Evolutionary conservation across 2,888 invertebrate species (phyloP).

Genomic region (Carpatolechia fugitivella): DNA sequence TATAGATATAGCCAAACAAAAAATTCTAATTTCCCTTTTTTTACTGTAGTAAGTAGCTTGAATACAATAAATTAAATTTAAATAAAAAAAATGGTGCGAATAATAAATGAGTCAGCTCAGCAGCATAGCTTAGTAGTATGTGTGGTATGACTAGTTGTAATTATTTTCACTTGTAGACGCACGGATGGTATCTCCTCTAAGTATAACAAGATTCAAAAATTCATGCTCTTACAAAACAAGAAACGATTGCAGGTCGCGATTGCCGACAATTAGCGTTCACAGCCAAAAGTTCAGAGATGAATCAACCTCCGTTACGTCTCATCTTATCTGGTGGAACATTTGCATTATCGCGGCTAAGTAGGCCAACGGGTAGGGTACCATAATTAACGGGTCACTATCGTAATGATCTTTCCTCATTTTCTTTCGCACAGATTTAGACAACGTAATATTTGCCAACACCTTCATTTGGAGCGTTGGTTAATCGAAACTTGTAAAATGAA

Average conservation of each 20-base stretch:
- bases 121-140: no score
- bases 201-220: not conserved
- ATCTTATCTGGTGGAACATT: constrained; percentile 31
- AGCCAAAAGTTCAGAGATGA: not conserved
- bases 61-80: no score
- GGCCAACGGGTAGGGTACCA: constrained; percentile 22
- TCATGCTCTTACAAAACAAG: not conserved
- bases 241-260: not conserved
- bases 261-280: not conserved
- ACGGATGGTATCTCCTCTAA: not conserved
- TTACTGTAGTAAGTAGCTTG: no score
- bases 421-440: constrained; percentile 33
- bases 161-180: no score
- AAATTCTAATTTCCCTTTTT: no score
- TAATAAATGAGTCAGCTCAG: no score
- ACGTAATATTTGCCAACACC: constrained; percentile 23
- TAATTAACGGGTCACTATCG: constrained; percentile 34
- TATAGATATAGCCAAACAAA: no score
- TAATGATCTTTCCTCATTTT: constrained; percentile 35
- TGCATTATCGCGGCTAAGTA: constrained; percentile 30
- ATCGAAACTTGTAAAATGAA: constrained; percentile 7
- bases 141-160: not conserved
- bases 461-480: constrained; percentile 13
- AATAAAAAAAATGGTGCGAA: no score
- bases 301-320: constrained; percentile 14